These are phyloP conservation scores for Ligdia adustata DNA, from an alignment of 2,888 invertebrate genomes.

Conservation along the genomic window DNA sequence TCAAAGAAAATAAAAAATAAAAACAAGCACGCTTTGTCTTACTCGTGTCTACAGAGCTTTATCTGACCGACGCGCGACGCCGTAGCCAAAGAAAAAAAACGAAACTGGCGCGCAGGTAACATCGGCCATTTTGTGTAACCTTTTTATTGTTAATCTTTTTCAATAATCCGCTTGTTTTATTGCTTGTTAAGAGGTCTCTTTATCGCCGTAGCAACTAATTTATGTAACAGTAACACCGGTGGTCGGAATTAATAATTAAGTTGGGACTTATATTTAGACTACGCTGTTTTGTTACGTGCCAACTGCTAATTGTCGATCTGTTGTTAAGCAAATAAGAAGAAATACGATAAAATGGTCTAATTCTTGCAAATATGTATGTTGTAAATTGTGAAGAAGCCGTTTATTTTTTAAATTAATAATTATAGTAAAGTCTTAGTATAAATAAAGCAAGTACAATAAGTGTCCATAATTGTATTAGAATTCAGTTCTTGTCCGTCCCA, in stretches of 20 bases:
- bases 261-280: constrained; percentile 33
- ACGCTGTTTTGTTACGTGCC: constrained; percentile 21
- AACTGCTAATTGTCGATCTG: no score
- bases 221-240: constrained; percentile 61
- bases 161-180: constrained; percentile 80
- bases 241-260: constrained; percentile 59
- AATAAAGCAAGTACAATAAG: no score
- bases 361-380: no score
- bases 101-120: constrained; percentile 72
- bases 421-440: no score
- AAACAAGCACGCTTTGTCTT: constrained; percentile 73
- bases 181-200: constrained; percentile 74
- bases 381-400: no score
- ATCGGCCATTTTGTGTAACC: constrained; percentile 66
- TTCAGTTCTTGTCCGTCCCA: no score
- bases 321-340: no score
- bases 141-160: constrained; percentile 71
- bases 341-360: not conserved
- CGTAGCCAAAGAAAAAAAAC: constrained; percentile 56
- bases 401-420: no score
- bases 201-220: constrained; percentile 67
- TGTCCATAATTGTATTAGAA: no score
- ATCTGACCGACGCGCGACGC: constrained; percentile 52
- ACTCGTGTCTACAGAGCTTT: constrained; percentile 77
- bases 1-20: constrained; percentile 75